These are phyloP conservation scores for Lymantria monacha DNA, from an alignment of 2,888 invertebrate species.

Conservation along the genomic window DNA sequence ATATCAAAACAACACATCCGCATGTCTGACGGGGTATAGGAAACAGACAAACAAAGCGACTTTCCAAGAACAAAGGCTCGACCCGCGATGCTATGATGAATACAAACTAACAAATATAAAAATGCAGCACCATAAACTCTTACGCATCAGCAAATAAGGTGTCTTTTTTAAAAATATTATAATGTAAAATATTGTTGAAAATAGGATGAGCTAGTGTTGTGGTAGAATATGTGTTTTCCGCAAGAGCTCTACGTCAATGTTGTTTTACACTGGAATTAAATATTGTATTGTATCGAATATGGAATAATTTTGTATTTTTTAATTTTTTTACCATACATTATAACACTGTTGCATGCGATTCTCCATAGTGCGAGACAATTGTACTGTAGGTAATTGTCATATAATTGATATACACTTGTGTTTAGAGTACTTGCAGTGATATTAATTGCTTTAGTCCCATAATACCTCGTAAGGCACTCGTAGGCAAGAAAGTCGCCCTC, in stretches of 20 bases:
- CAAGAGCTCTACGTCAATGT: slow-evolving; percentile 30
- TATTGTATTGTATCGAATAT: slow-evolving; percentile 17
- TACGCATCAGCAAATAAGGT: slow-evolving; percentile 19
- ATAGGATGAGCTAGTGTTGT: slow-evolving; percentile 39
- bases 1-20: slow-evolving; percentile 50
- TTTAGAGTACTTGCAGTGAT: no score
- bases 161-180: slow-evolving; percentile 13
- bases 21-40: slow-evolving; percentile 40
- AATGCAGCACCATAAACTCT: slow-evolving; percentile 14
- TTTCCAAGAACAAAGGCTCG: slow-evolving; percentile 58
- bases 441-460: no score
- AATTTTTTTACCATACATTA: no score
- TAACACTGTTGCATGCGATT: no score
- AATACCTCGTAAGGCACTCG: no score
- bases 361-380: no score
- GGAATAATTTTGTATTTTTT: no score
- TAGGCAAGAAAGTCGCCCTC: no score
- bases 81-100: slow-evolving; percentile 51
- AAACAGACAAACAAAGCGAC: slow-evolving; percentile 56
- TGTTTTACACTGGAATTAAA: slow-evolving; percentile 38
- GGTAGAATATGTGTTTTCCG: slow-evolving; percentile 49
- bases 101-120: slow-evolving; percentile 39
- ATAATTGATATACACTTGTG: no score
- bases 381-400: no score
- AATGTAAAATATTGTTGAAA: background rate